Conservation (phyloP, 2,113 vertebrate genomes). For the Aspidoscelis tigris region DNA sequence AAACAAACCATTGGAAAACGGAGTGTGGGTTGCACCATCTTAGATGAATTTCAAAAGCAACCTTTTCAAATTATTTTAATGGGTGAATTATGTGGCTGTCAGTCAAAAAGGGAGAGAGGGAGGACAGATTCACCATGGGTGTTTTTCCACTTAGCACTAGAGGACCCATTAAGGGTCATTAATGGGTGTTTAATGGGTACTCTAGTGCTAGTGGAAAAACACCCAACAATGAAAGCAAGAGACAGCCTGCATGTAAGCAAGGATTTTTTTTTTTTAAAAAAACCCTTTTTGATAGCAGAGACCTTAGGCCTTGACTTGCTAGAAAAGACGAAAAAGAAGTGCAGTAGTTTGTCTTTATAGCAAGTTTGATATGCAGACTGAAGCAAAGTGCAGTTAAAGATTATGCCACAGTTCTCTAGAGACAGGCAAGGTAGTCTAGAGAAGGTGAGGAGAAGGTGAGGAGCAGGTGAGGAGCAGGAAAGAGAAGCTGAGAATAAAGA, state of each 20-base stretch:
- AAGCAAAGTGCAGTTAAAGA: constrained; percentile 50
- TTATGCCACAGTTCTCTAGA: constrained; percentile 57
- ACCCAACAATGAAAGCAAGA: neutral
- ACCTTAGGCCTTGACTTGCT: constrained; percentile 12
- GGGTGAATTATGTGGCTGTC: neutral
- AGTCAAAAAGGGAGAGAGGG: neutral
- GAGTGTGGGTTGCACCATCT: too few species aligned
- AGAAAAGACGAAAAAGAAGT: neutral
- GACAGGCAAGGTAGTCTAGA: constrained; percentile 56
- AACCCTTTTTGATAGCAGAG: constrained; percentile 9
- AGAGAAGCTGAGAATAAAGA: constrained; percentile 55
- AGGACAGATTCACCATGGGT: neutral
- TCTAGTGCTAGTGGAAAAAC: too few species aligned
- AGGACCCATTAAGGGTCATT: too few species aligned
- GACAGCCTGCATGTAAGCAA: neutral
- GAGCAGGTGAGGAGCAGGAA: constrained; percentile 36
- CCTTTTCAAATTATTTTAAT: neutral
- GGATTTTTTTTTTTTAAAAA: neutral
- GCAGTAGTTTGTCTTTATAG: constrained; percentile 18
- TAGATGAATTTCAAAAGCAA: neutral
- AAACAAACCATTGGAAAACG: neutral
- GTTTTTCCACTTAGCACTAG: too few species aligned
- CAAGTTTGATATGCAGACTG: constrained; percentile 42
- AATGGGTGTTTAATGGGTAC: too few species aligned
- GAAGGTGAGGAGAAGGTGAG: constrained; percentile 64